phyloP scores from a whole-genome alignment of 2,888 invertebrate genomes.

The Gandaritis pyraliata region DNA sequence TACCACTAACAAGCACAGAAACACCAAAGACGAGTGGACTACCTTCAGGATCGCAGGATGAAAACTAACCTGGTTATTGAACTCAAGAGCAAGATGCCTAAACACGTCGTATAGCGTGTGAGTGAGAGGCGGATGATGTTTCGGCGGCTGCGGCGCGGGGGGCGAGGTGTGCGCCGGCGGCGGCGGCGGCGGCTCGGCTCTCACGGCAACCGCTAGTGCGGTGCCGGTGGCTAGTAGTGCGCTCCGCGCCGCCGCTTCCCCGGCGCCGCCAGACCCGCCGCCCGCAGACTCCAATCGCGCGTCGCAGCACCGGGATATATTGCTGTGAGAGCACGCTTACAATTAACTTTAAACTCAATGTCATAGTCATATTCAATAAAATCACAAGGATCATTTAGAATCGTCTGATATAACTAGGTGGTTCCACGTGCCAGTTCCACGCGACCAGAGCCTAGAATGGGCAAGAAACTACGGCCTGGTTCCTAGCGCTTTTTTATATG shows the following conservation, averaged over 20 bases:
- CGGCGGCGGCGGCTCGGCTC: conserved; percentile 42
- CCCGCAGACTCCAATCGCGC: conserved; percentile 91
- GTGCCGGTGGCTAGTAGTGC: conserved; percentile 87
- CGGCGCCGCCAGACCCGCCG: conserved; percentile 91
- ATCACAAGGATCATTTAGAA: no score
- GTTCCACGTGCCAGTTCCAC: no score
- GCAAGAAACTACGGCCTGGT: no score
- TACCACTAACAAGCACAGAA: no score
- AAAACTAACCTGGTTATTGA: conserved; percentile 64
- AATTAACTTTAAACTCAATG: no score
- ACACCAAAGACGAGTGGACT: no score
- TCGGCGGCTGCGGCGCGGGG: conserved; percentile 44
- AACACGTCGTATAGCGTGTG: conserved; percentile 75
- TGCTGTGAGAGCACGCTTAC: conserved; percentile 46
- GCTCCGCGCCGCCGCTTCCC: conserved; percentile 89
- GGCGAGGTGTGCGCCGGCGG: conserved; percentile 45
- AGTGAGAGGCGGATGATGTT: conserved; percentile 66
- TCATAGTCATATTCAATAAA: no score
- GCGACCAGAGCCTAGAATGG: no score
- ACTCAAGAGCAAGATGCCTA: conserved; percentile 81
- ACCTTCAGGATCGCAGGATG: no score
- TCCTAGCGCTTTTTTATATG: no score
- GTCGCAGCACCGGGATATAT: conserved; percentile 74
- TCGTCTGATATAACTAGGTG: no score
- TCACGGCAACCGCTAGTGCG: conserved; percentile 74